These are phyloP conservation scores for Hoplostethus mediterraneus DNA, from an alignment of 2,797 vertebrate genomes.

Conservation along the genomic window DNA sequence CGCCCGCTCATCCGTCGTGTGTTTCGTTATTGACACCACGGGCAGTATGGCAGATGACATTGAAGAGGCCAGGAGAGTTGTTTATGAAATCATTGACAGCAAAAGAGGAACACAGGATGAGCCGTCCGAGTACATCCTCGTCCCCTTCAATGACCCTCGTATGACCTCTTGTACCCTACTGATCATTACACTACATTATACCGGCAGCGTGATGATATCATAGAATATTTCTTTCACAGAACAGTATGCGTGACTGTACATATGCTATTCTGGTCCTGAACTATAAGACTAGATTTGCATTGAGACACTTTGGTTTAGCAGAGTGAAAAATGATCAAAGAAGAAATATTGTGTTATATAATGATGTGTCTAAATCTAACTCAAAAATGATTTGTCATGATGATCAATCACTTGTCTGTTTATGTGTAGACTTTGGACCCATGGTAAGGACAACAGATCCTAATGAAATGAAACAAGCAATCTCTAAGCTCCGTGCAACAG, in stretches of 20 bases:
- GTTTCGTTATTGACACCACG: slow-evolving; percentile 85
- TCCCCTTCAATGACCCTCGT: slow-evolving; percentile 86
- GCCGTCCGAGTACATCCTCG: slow-evolving; percentile 84
- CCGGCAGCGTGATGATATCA: too few species aligned
- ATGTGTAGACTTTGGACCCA: slow-evolving; percentile 77
- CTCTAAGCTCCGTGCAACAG: slow-evolving; percentile 39
- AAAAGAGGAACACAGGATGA: slow-evolving; percentile 82
- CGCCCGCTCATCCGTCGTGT: slow-evolving; percentile 76
- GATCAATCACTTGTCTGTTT: not conserved
- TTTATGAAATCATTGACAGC: slow-evolving; percentile 76
- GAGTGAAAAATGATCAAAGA: too few species aligned
- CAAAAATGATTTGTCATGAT: not conserved
- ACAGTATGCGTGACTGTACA: too few species aligned
- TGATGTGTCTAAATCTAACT: not conserved
- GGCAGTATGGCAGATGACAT: slow-evolving; percentile 84
- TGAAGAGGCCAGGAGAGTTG: slow-evolving; percentile 51
- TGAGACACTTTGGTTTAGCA: too few species aligned
- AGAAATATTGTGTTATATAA: too few species aligned
- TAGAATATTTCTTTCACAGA: too few species aligned
- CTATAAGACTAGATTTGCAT: too few species aligned
- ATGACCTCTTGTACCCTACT: slow-evolving; percentile 18
- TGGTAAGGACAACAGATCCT: slow-evolving; percentile 74
- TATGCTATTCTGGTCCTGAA: too few species aligned
- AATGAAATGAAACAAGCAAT: slow-evolving; percentile 79
- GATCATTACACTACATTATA: not conserved